phyloP scores from a whole-genome alignment of 2,888 invertebrate species.

The Apocheima hispidaria region DNA sequence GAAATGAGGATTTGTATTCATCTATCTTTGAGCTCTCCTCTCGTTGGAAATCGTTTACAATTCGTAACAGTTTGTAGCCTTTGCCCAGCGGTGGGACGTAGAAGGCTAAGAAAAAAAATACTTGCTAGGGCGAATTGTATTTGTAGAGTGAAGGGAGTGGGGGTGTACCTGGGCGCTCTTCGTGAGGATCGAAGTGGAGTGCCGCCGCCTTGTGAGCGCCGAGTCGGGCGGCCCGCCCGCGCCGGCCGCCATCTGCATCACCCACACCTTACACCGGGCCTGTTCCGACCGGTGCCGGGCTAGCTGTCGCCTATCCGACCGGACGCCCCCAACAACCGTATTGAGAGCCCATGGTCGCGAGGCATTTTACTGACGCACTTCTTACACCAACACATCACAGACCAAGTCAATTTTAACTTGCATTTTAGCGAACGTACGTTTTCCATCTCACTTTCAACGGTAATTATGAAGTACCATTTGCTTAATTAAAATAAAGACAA shows the following conservation, averaged over 20 bases:
- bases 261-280: constrained; percentile 57
- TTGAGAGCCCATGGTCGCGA: constrained; percentile 64
- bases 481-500: neutral
- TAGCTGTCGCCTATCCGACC: constrained; percentile 61
- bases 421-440: neutral
- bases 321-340: constrained; percentile 61
- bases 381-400: constrained; percentile 26
- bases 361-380: constrained; percentile 58
- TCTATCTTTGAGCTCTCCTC: neutral
- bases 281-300: constrained; percentile 4
- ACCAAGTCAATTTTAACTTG: neutral
- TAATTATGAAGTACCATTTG: neutral
- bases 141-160: neutral
- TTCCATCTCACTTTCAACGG: neutral
- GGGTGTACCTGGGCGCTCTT: constrained; percentile 87
- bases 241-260: constrained; percentile 76
- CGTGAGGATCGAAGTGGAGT: constrained; percentile 90
- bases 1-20: too few relatives aligned
- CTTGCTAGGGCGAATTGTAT: neutral
- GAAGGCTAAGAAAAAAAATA: neutral
- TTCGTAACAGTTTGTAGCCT: too few relatives aligned
- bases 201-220: constrained; percentile 90
- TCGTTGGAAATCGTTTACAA: neutral
- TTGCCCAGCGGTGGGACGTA: too few relatives aligned
- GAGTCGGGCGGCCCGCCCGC: constrained; percentile 73